A percentile compares a stretch with the other conserved stretches of the same genome.
These are phyloP conservation scores for Resseliella maxima DNA, from an alignment of 2,888 invertebrate genomes.

Conservation along the genomic window DNA sequence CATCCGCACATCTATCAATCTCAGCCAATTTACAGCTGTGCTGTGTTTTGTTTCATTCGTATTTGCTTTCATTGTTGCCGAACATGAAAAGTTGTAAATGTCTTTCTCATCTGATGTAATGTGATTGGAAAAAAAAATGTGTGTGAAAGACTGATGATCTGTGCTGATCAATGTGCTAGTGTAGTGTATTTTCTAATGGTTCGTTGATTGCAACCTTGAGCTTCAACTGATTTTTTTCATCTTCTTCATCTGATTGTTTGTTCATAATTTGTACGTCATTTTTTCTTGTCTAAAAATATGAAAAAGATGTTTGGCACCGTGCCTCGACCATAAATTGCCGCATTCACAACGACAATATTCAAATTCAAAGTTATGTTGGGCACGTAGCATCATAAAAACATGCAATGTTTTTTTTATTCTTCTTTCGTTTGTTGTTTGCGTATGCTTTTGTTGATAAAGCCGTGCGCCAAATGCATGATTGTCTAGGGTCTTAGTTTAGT, in stretches of 20 bases:
- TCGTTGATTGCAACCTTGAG: constrained; percentile 51
- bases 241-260: background rate
- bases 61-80: background rate
- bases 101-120: background rate
- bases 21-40: background rate
- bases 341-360: background rate
- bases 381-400: background rate
- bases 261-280: background rate
- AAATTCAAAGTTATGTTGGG: constrained; percentile 25
- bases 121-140: background rate
- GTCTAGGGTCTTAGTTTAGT: constrained; percentile 1
- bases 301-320: background rate
- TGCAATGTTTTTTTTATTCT: background rate
- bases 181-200: background rate
- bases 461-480: background rate
- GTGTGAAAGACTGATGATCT: background rate
- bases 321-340: constrained; percentile 23
- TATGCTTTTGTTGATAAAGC: no score
- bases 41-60: background rate
- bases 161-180: background rate
- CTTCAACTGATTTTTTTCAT: background rate
- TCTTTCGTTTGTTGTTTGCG: background rate
- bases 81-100: background rate
- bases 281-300: background rate
- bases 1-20: constrained; percentile 7